phyloP scores from a whole-genome alignment of 2,888 invertebrate species.

The Drosophila mimetica region DNA sequence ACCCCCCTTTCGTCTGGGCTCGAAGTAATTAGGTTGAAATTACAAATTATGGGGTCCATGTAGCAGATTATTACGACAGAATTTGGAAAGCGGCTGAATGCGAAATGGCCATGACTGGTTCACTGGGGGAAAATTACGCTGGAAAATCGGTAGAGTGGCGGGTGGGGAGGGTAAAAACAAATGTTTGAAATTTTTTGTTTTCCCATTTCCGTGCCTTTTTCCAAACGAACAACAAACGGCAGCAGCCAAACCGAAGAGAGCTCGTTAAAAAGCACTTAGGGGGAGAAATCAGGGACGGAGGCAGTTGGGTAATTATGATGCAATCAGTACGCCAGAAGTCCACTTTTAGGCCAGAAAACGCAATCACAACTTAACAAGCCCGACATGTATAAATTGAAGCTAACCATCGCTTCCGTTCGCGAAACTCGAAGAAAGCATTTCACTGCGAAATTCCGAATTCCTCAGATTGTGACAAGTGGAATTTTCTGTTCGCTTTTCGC shows the following conservation, averaged over 20 bases:
- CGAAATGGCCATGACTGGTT: conserved; percentile 60
- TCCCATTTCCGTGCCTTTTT: conserved; percentile 25
- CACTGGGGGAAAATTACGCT: conserved; percentile 13
- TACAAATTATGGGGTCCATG: conserved; percentile 80
- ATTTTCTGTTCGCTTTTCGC: conserved; percentile 17
- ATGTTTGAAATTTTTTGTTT: conserved; percentile 16
- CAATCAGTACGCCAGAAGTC: conserved; percentile 63
- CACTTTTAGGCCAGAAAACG: conserved; percentile 54
- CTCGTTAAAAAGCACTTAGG: conserved; percentile 80
- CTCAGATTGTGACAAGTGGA: conserved; percentile 33
- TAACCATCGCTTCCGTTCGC: conserved; percentile 37
- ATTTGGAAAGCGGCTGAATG: conserved; percentile 51
- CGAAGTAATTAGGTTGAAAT: conserved; percentile 81
- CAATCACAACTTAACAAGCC: conserved; percentile 61
- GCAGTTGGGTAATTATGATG: conserved; percentile 73
- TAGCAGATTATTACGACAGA: conserved; percentile 76
- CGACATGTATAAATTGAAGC: conserved; percentile 64
- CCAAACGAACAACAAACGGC: conserved; percentile 31
- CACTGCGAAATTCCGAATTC: conserved; percentile 4
- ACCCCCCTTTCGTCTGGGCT: conserved; percentile 12
- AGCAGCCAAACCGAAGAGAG: conserved; percentile 39
- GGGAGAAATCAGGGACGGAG: conserved; percentile 31
- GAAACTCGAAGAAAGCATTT: conserved; percentile 3
- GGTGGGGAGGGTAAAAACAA: conserved; percentile 24
- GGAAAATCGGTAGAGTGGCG: background rate